These are phyloP conservation scores for Brachionichthys hirsutus DNA, from an alignment of 2,113 vertebrate species.

Conservation along the genomic window DNA sequence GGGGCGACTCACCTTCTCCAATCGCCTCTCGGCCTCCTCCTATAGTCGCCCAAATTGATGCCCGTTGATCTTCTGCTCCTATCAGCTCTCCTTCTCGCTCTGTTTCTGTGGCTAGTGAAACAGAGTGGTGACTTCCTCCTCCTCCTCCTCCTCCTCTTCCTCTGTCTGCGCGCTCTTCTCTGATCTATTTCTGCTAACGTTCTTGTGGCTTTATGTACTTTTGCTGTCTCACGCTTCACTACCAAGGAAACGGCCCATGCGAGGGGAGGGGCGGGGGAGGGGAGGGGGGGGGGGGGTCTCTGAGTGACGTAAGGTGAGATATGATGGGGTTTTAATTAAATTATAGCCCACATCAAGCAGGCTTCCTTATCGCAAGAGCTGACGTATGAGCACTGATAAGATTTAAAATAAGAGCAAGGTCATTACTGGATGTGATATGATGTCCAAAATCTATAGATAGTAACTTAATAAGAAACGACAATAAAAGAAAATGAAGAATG, in stretches of 20 bases:
- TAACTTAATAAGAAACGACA: too few relatives aligned
- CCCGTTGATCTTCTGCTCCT: too few relatives aligned
- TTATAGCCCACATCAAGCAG: constrained; percentile 21
- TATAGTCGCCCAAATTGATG: too few relatives aligned
- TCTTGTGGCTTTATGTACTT: constrained; percentile 61
- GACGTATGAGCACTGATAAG: neutral
- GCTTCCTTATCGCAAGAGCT: neutral
- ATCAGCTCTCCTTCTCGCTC: too few relatives aligned
- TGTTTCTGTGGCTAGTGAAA: too few relatives aligned
- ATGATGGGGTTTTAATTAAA: constrained; percentile 29
- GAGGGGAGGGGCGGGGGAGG: neutral
- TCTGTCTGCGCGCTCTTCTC: constrained; percentile 31
- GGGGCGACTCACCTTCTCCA: too few relatives aligned
- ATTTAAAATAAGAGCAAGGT: neutral
- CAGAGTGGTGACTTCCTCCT: too few relatives aligned
- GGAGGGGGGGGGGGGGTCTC: constrained; percentile 18
- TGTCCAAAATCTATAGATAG: too few relatives aligned
- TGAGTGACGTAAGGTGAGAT: constrained; percentile 13
- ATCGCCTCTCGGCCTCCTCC: too few relatives aligned
- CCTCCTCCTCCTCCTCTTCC: too few relatives aligned
- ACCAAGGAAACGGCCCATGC: constrained; percentile 37
- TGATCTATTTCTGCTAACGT: constrained; percentile 31
- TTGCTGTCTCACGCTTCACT: constrained; percentile 21
- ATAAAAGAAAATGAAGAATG: too few relatives aligned
- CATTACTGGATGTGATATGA: too few relatives aligned